These are phyloP conservation scores for Mastacembelus armatus DNA, from an alignment of 2,797 vertebrate species.

Conservation along the genomic window DNA sequence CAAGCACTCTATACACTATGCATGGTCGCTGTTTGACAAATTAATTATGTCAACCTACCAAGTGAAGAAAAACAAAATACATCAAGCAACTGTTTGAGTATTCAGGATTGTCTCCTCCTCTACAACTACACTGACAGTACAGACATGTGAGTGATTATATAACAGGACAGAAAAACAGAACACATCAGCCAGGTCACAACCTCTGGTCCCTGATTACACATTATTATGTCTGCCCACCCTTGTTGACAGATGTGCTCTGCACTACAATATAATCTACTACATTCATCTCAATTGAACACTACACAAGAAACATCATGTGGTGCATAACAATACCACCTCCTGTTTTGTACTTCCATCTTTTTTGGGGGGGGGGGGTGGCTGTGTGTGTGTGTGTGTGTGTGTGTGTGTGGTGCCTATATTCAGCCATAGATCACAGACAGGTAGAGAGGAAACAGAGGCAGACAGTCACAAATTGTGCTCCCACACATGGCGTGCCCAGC, in stretches of 20 bases:
- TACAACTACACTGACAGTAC: constrained; percentile 10
- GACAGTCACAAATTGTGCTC: no score
- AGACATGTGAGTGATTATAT: constrained; percentile 33
- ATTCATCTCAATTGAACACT: constrained; percentile 22
- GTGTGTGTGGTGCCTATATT: no score
- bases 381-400: no score
- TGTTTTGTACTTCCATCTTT: constrained; percentile 4
- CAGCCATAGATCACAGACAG: no score
- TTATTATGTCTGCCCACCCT: constrained; percentile 26
- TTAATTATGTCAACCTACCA: constrained; percentile 28
- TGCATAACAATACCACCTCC: neutral
- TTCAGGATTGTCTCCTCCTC: constrained; percentile 21
- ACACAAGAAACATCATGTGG: neutral
- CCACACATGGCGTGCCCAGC: no score
- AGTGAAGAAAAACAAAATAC: constrained; percentile 18
- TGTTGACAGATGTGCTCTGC: constrained; percentile 21
- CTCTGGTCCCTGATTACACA: constrained; percentile 29
- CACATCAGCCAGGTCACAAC: constrained; percentile 19
- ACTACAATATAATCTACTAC: constrained; percentile 4
- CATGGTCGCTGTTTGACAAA: constrained; percentile 31
- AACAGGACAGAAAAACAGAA: constrained; percentile 17
- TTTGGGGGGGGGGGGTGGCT: no score
- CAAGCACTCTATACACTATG: neutral
- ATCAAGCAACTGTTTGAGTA: constrained; percentile 23
- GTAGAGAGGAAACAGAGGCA: no score